Evolutionary conservation across 2,888 invertebrate species (phyloP), one percentile per base, ranked within the genome.

Genomic region (Xanthorhoe spadicearia): DNA sequence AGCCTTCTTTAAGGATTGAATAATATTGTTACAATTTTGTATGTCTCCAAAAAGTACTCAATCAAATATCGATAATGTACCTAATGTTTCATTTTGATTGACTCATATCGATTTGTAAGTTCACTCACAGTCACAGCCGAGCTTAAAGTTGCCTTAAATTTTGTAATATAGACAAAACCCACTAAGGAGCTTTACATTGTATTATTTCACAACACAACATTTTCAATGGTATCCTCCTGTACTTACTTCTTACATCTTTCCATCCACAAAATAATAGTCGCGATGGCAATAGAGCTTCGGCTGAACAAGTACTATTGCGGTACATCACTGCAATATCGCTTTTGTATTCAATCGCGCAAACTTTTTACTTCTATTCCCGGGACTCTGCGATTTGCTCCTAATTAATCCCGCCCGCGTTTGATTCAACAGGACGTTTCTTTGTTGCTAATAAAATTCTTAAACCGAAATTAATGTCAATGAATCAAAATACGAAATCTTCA

Each of bases 291-390:
- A 61, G 23, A 18, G 68, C 72, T 72, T 73, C 74, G 78, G 76
- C 70, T 72, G 76, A 76, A 70, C 75, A 75, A 54, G 75, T 76
- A 72, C 74, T 77, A 82, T 81, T 83, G 84, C 79, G 82, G 83
- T 79, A 81, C 79, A 81, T 81, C 79, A 81, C 79, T 82, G 79
- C 77, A 75, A 76, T 80, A 79, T 78, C 73, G 76, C 74, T 77
- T 76, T 68, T 64, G 69, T 68, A 64, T 69, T 78, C 74, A 72
- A 78, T 74, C 75, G 76, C 64, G 66, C 69, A 75, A 76, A 72
- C 74, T 73, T 70, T 75, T 77, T 73, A 72, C 70, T 74, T 72
- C 61, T 67, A 60, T 61, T 59, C 19, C 64, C 54, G 43, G 61
- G 57, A 64, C 69, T 66, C 57, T 65, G 57, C 61, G 66, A 70